Percentiles rank a stretch among this genome's conserved stretches.
phyloP scores from a whole-genome alignment of 2,113 vertebrate genomes.

The Propithecus coquereli region DNA sequence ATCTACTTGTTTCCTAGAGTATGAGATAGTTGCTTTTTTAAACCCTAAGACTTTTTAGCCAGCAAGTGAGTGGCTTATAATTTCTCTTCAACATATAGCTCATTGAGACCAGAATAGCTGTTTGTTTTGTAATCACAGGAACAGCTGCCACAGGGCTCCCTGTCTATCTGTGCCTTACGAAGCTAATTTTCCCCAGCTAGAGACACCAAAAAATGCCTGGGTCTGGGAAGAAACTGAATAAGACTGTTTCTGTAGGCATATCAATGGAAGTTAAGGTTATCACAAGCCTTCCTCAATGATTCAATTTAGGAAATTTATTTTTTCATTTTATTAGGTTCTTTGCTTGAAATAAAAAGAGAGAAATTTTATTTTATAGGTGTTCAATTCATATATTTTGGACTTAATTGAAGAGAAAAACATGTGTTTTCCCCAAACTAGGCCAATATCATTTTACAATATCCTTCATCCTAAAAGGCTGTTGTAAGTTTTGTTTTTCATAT shows the following conservation, averaged over 20 bases:
- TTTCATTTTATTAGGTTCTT: background rate
- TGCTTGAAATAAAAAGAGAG: background rate
- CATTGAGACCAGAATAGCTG: background rate
- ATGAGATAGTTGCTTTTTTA: background rate
- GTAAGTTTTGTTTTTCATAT: background rate
- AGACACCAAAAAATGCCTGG: background rate
- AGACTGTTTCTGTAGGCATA: background rate
- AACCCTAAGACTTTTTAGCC: background rate
- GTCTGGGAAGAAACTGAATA: background rate
- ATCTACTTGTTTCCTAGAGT: background rate
- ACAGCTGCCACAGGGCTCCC: background rate
- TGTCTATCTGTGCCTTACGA: background rate
- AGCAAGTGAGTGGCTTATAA: background rate
- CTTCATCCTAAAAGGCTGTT: background rate
- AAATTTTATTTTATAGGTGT: background rate
- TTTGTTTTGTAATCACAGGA: background rate
- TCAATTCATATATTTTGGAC: background rate
- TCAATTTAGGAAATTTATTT: background rate
- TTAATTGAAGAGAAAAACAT: conserved; percentile 1
- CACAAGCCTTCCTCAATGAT: background rate
- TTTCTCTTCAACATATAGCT: background rate
- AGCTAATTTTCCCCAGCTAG: background rate
- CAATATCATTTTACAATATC: background rate
- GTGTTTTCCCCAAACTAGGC: background rate
- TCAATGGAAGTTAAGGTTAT: background rate